These are phyloP conservation scores for Alectura lathami DNA, from an alignment of 2,113 vertebrate genomes.

Conservation along the genomic window DNA sequence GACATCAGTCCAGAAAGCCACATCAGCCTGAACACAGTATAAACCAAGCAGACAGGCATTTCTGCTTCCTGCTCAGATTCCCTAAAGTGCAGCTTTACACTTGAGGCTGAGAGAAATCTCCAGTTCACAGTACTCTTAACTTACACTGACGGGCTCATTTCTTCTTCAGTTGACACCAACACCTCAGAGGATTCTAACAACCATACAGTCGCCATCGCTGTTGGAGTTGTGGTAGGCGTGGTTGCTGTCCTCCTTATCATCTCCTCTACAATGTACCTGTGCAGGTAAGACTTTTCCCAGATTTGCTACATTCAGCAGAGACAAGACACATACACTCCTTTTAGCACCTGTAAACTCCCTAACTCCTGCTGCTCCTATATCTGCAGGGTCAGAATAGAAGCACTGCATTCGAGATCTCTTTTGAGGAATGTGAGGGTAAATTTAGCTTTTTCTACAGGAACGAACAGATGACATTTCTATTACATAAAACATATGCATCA, in stretches of 20 bases:
- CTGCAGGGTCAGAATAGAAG: background rate
- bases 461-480: background rate
- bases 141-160: background rate
- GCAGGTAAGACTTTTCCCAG: constrained; percentile 41
- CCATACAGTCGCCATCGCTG: background rate
- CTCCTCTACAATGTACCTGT: background rate
- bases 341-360: background rate
- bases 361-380: background rate
- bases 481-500: background rate
- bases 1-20: background rate
- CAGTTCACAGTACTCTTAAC: background rate
- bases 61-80: background rate
- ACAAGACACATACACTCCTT: background rate
- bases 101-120: background rate
- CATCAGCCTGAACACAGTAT: background rate
- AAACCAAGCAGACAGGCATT: background rate
- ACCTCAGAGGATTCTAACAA: fast-evolving
- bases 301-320: background rate
- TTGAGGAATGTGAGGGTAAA: background rate
- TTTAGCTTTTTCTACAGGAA: background rate
- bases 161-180: background rate
- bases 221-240: constrained; percentile 4
- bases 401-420: background rate
- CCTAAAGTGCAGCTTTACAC: background rate
- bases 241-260: background rate